Conservation (phyloP, 2,113 vertebrate genomes). For the Hippocampus mohnikei region DNA sequence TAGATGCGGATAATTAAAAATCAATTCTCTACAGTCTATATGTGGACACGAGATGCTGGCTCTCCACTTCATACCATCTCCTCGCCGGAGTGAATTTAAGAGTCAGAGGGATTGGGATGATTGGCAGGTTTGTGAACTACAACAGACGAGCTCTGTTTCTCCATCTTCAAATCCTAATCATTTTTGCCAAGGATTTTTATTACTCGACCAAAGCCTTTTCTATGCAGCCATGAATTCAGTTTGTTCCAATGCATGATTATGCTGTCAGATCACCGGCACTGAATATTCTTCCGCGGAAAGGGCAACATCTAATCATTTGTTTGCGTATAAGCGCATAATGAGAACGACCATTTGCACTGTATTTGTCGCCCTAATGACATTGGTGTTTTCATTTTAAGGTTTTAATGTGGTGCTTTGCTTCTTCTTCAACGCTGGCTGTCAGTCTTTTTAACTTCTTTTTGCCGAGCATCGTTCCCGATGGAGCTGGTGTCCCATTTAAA, state of each 20-base stretch:
- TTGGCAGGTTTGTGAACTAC: conserved; percentile 55
- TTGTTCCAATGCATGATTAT: conserved; percentile 50
- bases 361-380: conserved; percentile 35
- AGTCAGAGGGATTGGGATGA: conserved; percentile 52
- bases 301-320: conserved; percentile 40
- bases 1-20: conserved; percentile 8
- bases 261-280: conserved; percentile 32
- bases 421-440: conserved; percentile 29
- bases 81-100: conserved; percentile 47
- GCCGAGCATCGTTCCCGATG: conserved; percentile 39
- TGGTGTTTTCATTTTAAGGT: conserved; percentile 31
- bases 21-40: conserved; percentile 10
- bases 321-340: conserved; percentile 21
- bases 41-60: conserved; percentile 8
- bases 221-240: conserved; percentile 32
- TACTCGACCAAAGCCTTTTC: conserved; percentile 35
- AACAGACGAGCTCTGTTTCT: conserved; percentile 53
- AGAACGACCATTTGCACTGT: conserved; percentile 22
- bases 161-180: conserved; percentile 55
- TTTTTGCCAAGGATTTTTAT: conserved; percentile 51
- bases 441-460: conserved; percentile 31
- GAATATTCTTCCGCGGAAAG: conserved; percentile 28
- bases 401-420: conserved; percentile 13
- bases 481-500: conserved; percentile 53
- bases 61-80: conserved; percentile 20